Conservation (phyloP, 2,113 vertebrate species). For the Pangasianodon gigas region DNA sequence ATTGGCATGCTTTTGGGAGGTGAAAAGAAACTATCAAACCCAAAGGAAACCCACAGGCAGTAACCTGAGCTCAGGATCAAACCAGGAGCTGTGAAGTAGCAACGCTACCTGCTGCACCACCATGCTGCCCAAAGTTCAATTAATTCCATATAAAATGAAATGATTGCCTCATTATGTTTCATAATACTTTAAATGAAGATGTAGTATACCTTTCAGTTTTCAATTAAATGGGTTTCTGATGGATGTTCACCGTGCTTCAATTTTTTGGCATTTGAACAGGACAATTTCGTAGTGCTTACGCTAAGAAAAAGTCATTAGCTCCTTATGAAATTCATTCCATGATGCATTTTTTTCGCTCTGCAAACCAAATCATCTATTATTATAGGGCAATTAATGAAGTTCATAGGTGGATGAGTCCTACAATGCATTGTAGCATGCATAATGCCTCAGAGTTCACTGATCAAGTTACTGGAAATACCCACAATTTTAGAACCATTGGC, state of each 20-base stretch:
- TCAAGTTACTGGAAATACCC: background rate
- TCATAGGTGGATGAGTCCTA: background rate
- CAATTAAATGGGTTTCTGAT: background rate
- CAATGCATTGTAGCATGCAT: background rate
- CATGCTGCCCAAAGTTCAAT: background rate
- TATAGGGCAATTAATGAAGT: background rate
- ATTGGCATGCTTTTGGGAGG: background rate
- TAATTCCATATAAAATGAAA: background rate
- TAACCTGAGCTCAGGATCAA: background rate
- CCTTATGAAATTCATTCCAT: background rate
- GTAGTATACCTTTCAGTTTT: background rate
- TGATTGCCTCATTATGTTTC: background rate
- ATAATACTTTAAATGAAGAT: background rate
- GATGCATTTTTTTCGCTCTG: background rate
- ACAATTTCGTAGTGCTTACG: background rate
- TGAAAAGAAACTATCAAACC: background rate
- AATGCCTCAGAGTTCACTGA: background rate
- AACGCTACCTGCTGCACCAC: background rate
- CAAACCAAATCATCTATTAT: background rate
- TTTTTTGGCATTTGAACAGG: background rate
- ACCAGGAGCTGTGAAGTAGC: background rate
- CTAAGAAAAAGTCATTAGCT: background rate
- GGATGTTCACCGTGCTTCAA: background rate
- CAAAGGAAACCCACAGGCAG: background rate
- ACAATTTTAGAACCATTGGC: background rate